Conservation (phyloP, 1,140 invertebrate species). For the Macrosteles quadrilineatus region DNA sequence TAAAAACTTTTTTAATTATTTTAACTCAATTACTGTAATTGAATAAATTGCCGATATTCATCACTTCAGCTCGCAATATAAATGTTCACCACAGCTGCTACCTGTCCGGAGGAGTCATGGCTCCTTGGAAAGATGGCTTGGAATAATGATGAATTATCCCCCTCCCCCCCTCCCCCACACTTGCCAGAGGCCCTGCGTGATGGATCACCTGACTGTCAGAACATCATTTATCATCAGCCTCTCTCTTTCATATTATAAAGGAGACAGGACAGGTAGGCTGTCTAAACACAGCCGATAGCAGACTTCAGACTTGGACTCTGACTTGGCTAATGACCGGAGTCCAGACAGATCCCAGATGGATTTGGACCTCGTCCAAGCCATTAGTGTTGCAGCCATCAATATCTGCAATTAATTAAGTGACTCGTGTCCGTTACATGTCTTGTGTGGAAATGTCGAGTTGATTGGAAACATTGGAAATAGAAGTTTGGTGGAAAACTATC, state of each 20-base stretch:
- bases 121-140: conserved; percentile 18
- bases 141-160: conserved; percentile 34
- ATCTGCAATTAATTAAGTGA: too few relatives aligned
- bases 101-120: conserved; percentile 12
- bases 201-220: conserved; percentile 33
- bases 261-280: conserved; percentile 31
- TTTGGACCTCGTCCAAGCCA: too few relatives aligned
- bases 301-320: neutral
- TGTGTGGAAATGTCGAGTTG: too few relatives aligned
- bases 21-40: too few relatives aligned
- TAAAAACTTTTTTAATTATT: too few relatives aligned
- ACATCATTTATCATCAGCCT: conserved; percentile 34
- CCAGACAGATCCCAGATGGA: neutral
- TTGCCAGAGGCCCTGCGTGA: conserved; percentile 10
- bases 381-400: too few relatives aligned
- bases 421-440: too few relatives aligned
- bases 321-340: neutral
- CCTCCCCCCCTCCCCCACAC: conserved; percentile 3
- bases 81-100: too few relatives aligned
- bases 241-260: conserved; percentile 37
- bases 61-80: too few relatives aligned
- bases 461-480: too few relatives aligned
- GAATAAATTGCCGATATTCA: too few relatives aligned
- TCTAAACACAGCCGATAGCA: conserved; percentile 23
- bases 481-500: too few relatives aligned